A percentile compares a stretch with the other conserved stretches of the same genome.
These are phyloP conservation scores for Dinothrombium tinctorium DNA, from an alignment of 1,140 invertebrate genomes.

Conservation along the genomic window DNA sequence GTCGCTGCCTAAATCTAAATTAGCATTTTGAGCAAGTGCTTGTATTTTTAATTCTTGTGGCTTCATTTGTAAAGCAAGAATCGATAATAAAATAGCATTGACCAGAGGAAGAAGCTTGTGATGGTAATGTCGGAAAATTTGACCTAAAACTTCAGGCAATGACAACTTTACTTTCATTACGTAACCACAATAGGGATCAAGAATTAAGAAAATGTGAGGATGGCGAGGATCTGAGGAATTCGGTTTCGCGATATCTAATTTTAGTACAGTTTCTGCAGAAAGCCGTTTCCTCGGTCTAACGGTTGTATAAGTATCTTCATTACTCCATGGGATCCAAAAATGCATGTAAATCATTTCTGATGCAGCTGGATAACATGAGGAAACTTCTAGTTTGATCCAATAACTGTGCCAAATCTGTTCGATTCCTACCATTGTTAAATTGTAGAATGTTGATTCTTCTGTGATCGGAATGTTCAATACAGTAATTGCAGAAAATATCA, in stretches of 20 bases:
- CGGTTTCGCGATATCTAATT: conserved; percentile 4
- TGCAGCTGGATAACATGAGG: conserved; percentile 3
- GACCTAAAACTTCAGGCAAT: conserved; percentile 1
- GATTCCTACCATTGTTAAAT: conserved; percentile 5
- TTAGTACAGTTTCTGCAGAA: conserved; percentile 1
- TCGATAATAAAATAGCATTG: background rate
- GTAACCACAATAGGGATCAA: conserved; percentile 11
- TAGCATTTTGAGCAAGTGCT: background rate
- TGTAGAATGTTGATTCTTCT: conserved; percentile 8
- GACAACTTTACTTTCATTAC: conserved; percentile 3
- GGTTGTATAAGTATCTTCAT: background rate
- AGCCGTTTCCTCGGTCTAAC: conserved; percentile 1
- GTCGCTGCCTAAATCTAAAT: background rate
- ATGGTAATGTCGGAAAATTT: conserved; percentile 9
- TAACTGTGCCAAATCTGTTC: conserved; percentile 10
- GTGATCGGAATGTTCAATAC: conserved; percentile 7
- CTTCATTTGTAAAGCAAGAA: background rate
- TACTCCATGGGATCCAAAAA: conserved; percentile 4
- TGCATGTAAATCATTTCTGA: background rate
- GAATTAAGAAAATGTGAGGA: conserved; percentile 1
- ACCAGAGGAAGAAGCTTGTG: conserved; percentile 1
- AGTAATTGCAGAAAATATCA: background rate
- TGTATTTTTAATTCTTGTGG: background rate
- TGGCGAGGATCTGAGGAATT: background rate
- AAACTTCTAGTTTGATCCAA: conserved; percentile 3